phyloP scores from a whole-genome alignment of 1,140 invertebrate species.

The Drosophila setifemur region DNA sequence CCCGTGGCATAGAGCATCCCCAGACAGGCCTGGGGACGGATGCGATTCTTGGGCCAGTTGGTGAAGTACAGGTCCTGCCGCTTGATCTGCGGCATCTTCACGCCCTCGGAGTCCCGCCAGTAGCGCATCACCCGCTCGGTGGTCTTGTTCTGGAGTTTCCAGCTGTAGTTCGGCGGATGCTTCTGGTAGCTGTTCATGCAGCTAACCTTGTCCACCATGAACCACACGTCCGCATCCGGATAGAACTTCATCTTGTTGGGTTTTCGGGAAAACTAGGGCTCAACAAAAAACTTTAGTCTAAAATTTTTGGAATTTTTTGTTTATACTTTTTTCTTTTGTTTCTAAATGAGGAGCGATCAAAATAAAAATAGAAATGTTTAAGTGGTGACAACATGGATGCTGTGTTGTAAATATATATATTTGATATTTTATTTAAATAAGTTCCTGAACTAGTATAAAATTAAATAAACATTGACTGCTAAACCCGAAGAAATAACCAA shows the following conservation, averaged over 20 bases:
- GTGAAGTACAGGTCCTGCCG: conserved; percentile 54
- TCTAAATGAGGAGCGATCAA: background rate
- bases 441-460: no score
- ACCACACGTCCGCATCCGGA: conserved; percentile 44
- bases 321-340: background rate
- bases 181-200: conserved; percentile 44
- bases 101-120: conserved; percentile 56
- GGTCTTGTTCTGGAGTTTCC: conserved; percentile 36
- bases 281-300: background rate
- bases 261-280: background rate
- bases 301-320: background rate
- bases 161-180: conserved; percentile 42
- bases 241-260: conserved; percentile 42
- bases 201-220: conserved; percentile 47
- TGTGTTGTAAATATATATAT: background rate
- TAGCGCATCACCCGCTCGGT: conserved; percentile 38
- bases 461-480: no score
- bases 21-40: conserved; percentile 60
- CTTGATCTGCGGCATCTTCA: conserved; percentile 36
- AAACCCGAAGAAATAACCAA: no score
- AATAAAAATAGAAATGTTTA: background rate
- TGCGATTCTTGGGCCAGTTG: conserved; percentile 40
- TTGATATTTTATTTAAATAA: background rate
- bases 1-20: conserved; percentile 66
- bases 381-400: background rate